phyloP scores from a whole-genome alignment of 2,797 vertebrate species.

The Falco concolor region DNA sequence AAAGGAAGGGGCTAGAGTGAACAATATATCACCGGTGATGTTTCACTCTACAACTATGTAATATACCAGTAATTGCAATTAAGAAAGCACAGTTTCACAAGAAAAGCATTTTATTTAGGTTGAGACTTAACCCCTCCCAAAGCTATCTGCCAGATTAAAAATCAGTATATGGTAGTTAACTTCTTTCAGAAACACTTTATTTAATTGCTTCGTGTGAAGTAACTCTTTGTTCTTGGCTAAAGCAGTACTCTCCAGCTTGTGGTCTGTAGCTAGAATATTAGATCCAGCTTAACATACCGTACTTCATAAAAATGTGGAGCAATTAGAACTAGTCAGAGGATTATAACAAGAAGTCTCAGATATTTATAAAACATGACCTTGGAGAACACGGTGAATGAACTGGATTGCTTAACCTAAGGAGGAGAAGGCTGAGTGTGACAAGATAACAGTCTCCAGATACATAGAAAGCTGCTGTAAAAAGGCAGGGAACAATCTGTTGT shows the following conservation, averaged over 20 bases:
- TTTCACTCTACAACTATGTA: background rate
- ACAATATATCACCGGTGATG: background rate
- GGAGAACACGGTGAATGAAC: background rate
- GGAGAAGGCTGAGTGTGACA: slow-evolving; percentile 12
- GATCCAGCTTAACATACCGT: background rate
- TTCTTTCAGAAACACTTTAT: background rate
- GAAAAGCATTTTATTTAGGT: background rate
- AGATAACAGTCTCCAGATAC: slow-evolving; percentile 46
- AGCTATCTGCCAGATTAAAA: background rate
- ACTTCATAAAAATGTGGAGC: background rate
- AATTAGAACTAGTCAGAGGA: slow-evolving; percentile 8
- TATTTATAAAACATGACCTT: slow-evolving; percentile 33
- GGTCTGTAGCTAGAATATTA: background rate
- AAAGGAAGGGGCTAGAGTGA: background rate
- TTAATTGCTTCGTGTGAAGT: background rate
- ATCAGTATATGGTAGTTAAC: background rate
- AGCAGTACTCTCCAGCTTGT: background rate
- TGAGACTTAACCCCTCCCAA: background rate
- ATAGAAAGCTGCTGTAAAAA: background rate
- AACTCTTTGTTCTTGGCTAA: background rate
- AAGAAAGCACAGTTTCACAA: slow-evolving; percentile 9
- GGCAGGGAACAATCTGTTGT: background rate
- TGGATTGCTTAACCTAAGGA: background rate
- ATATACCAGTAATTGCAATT: background rate
- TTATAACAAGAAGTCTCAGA: background rate